Percentiles rank a stretch among this genome's conserved stretches.
Conservation (phyloP, 2,113 vertebrate species). For the Orientallactaga bullata region DNA sequence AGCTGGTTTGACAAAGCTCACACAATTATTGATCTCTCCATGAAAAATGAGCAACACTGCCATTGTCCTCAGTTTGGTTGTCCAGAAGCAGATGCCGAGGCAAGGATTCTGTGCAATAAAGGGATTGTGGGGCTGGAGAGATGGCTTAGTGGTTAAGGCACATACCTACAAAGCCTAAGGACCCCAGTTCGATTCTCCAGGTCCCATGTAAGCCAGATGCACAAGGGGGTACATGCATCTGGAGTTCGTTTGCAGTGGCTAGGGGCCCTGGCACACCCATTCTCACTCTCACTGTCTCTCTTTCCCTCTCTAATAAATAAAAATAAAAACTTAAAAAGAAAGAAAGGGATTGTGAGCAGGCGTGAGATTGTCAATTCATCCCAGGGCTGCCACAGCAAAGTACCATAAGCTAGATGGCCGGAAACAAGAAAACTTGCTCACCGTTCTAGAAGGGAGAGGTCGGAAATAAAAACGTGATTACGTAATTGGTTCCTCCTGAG, state of each 20-base stretch:
- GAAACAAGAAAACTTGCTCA: background rate
- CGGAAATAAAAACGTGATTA: background rate
- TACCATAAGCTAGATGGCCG: background rate
- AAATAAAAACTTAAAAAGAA: no score
- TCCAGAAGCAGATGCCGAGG: background rate
- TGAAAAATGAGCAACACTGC: conserved; percentile 3
- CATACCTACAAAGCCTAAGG: no score
- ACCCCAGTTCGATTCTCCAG: no score
- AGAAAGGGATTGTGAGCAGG: background rate
- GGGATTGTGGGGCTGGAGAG: no score
- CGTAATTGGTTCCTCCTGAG: background rate
- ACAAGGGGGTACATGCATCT: no score
- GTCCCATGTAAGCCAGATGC: no score
- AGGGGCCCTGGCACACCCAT: no score
- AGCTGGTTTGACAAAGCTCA: background rate
- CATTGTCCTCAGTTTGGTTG: background rate
- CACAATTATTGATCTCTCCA: no score
- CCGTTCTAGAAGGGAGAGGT: background rate
- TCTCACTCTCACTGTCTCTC: no score
- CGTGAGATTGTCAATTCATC: background rate
- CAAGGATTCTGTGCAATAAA: background rate
- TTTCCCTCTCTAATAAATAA: no score
- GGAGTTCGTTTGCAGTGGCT: no score
- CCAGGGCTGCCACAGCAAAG: background rate
- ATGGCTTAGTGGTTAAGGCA: no score